Conservation (phyloP, 92 coral and sea anemone species). For the Epizoanthus ramosus region DNA sequence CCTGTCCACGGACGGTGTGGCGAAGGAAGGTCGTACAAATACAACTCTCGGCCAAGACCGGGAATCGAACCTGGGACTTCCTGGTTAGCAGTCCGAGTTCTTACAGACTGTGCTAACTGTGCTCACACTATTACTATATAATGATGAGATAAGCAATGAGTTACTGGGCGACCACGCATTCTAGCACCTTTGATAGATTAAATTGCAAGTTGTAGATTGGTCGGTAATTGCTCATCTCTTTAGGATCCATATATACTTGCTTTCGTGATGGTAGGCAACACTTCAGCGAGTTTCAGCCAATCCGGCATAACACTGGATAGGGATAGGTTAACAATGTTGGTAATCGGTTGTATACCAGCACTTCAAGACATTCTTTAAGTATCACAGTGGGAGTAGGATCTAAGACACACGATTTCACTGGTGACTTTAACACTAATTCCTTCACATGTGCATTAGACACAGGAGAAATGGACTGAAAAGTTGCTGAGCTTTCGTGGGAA, state of each 20-base stretch:
- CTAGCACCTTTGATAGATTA: background rate
- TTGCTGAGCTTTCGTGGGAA: background rate
- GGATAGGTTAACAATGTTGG: background rate
- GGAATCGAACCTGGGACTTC: too few species aligned
- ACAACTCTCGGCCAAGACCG: too few species aligned
- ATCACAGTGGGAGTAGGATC: constrained; percentile 6
- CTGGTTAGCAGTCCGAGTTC: too few species aligned
- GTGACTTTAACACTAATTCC: constrained; percentile 7
- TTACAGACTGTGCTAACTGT: too few species aligned
- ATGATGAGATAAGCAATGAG: background rate
- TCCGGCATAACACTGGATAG: background rate
- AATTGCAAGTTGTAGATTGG: background rate
- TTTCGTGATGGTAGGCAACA: too few species aligned
- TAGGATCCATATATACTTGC: background rate
- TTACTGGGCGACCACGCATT: background rate
- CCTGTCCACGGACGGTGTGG: too few species aligned
- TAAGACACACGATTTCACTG: background rate
- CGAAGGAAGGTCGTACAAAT: too few species aligned
- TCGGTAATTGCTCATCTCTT: background rate
- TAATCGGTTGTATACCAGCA: background rate
- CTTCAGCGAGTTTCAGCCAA: background rate
- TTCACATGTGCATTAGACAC: background rate
- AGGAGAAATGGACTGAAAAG: background rate
- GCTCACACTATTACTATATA: too few species aligned
- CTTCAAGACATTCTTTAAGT: background rate